Evolutionary conservation across 2,113 vertebrate species (phyloP).

Genomic region (Atherinomorus stipes): DNA sequence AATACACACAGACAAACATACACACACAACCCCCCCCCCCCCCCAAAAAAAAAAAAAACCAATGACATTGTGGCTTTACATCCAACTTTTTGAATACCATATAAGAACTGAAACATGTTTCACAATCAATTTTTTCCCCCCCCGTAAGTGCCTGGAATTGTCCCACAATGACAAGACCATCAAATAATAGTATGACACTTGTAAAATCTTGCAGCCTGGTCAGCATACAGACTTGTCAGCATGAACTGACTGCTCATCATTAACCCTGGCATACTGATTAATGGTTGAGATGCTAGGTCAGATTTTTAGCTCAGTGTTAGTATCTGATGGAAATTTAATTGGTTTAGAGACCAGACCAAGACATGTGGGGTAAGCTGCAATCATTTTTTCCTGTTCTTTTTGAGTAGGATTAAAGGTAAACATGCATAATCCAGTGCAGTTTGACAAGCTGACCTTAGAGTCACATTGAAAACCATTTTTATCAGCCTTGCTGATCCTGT

Average conservation of each 20-base stretch:
- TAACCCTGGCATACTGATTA: not conserved
- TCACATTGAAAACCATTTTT: slow-evolving; percentile 1
- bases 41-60: not conserved
- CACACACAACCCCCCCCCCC: no score
- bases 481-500: not conserved
- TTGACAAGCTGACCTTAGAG: not conserved
- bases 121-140: no score
- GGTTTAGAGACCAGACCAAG: not conserved
- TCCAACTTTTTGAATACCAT: no score
- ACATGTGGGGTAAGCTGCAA: slow-evolving; percentile 4
- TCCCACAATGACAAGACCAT: not conserved
- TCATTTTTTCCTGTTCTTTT: slow-evolving; percentile 1
- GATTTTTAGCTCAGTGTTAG: slow-evolving; percentile 17
- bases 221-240: slow-evolving; percentile 27
- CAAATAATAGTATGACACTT: not conserved
- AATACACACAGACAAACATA: no score
- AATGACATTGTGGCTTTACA: not conserved
- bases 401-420: slow-evolving; percentile 20
- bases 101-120: not conserved
- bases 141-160: not conserved
- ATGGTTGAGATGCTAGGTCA: slow-evolving; percentile 19
- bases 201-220: not conserved
- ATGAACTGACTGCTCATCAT: slow-evolving; percentile 6
- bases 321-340: slow-evolving; percentile 23
- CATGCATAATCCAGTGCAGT: slow-evolving; percentile 17